Evolutionary conservation across 2,888 invertebrate species (phyloP).

Genomic region (Dendrolimus houi): DNA sequence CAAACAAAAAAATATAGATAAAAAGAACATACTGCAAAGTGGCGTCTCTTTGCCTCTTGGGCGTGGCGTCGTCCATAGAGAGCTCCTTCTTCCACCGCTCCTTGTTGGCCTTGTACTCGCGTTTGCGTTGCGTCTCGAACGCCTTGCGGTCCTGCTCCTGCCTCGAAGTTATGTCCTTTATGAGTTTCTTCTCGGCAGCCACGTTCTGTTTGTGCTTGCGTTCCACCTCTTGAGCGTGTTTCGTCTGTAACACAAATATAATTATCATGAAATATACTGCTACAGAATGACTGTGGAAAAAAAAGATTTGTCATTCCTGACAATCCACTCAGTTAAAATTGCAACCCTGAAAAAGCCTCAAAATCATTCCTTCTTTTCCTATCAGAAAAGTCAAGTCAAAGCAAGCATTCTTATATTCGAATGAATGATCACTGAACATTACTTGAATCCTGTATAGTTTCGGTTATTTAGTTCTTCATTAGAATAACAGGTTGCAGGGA

Average conservation of each 20-base stretch:
- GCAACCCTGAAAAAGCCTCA: too few species aligned
- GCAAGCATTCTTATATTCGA: too few species aligned
- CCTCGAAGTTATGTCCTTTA: constrained; percentile 91
- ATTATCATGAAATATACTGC: too few species aligned
- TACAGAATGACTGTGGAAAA: too few species aligned
- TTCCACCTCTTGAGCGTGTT: constrained; percentile 87
- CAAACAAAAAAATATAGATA: neutral
- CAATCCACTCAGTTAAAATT: too few species aligned
- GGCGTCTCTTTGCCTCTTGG: constrained; percentile 92
- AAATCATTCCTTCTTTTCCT: too few species aligned
- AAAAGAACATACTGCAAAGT: constrained; percentile 82
- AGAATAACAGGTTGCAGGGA: too few species aligned
- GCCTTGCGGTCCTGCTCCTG: constrained; percentile 95
- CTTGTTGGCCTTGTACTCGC: constrained; percentile 97
- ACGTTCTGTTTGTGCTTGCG: constrained; percentile 90
- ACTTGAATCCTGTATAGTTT: too few species aligned
- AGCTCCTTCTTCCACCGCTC: constrained; percentile 97
- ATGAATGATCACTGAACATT: too few species aligned
- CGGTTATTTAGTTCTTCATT: too few species aligned
- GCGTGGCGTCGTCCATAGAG: constrained; percentile 93
- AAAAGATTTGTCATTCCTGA: too few species aligned
- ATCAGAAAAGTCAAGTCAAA: too few species aligned
- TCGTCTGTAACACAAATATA: constrained; percentile 57
- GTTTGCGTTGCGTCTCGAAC: constrained; percentile 94
- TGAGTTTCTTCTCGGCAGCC: constrained; percentile 93